A percentile compares a stretch with the other conserved stretches of the same genome.
These are phyloP conservation scores for Caenorhabditis uteleia DNA, from an alignment of 2,888 invertebrate genomes.

Conservation along the genomic window DNA sequence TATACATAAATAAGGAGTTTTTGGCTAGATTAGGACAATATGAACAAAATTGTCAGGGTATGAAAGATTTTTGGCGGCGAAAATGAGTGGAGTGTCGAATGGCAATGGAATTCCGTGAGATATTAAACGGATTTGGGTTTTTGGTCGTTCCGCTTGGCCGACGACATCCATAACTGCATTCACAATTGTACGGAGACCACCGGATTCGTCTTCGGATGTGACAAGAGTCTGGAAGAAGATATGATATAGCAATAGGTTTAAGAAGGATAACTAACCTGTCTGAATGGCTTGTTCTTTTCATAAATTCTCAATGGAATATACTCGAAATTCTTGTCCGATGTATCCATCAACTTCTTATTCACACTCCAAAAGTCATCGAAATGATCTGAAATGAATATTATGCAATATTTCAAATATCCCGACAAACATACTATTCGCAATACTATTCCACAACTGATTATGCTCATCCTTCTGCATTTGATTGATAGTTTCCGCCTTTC, in stretches of 20 bases:
- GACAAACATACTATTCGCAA: constrained; percentile 84
- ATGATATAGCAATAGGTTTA: too few species aligned
- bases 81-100: constrained; percentile 87
- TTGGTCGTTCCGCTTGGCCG: constrained; percentile 6
- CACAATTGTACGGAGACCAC: constrained; percentile 13
- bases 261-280: constrained; percentile 25
- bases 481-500: constrained; percentile 78
- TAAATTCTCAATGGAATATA: constrained; percentile 85
- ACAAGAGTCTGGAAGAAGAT: constrained; percentile 14
- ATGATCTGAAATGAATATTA: constrained; percentile 78
- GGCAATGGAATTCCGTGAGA: constrained; percentile 90
- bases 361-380: constrained; percentile 99
- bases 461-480: constrained; percentile 84
- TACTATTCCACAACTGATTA: constrained; percentile 90
- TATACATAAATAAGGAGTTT: too few species aligned
- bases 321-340: constrained; percentile 81
- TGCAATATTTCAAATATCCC: constrained; percentile 78
- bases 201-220: constrained; percentile 10
- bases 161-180: constrained; percentile 9
- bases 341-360: constrained; percentile 91
- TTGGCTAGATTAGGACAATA: too few species aligned
- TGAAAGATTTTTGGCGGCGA: constrained; percentile 96
- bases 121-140: constrained; percentile 71
- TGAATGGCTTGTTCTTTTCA: constrained; percentile 41
- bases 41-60: constrained; percentile 98